phyloP scores from a whole-genome alignment of 1,140 invertebrate species.

The Harlomillsia oculata region DNA sequence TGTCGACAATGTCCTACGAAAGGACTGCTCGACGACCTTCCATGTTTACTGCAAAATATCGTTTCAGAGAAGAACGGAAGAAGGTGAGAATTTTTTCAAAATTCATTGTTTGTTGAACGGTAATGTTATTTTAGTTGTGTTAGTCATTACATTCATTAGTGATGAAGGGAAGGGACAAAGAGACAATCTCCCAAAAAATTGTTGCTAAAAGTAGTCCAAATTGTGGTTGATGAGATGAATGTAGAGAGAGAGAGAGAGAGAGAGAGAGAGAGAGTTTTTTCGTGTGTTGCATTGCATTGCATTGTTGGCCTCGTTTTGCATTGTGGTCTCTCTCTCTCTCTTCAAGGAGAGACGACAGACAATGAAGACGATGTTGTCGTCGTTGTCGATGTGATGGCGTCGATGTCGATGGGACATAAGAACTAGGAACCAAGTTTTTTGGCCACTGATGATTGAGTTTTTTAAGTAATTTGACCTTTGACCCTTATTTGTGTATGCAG shows the following conservation, averaged over 20 bases:
- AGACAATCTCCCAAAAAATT: too few relatives aligned
- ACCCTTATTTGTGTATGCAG: constrained; percentile 37
- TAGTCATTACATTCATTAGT: not conserved
- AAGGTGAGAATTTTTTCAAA: constrained; percentile 46
- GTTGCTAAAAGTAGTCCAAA: not conserved
- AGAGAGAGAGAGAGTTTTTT: too few relatives aligned
- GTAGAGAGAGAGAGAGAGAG: not conserved
- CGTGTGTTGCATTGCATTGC: too few relatives aligned
- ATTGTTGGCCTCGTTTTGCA: too few relatives aligned
- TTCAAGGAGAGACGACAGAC: not conserved
- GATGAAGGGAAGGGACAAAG: too few relatives aligned
- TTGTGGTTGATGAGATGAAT: not conserved
- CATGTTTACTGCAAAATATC: constrained; percentile 75
- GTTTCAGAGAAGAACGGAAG: constrained; percentile 63
- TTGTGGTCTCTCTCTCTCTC: not conserved
- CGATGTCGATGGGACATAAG: not conserved
- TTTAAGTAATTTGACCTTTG: not conserved
- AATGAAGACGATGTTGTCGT: not conserved
- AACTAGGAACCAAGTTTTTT: not conserved
- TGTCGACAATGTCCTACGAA: too few relatives aligned
- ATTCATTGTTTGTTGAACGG: not conserved
- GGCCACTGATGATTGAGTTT: not conserved
- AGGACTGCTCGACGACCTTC: constrained; percentile 47
- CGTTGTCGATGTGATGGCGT: not conserved
- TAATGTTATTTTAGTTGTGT: not conserved